These are phyloP conservation scores for Cephalopachus bancanus DNA, from an alignment of 2,797 vertebrate genomes.

Conservation along the genomic window DNA sequence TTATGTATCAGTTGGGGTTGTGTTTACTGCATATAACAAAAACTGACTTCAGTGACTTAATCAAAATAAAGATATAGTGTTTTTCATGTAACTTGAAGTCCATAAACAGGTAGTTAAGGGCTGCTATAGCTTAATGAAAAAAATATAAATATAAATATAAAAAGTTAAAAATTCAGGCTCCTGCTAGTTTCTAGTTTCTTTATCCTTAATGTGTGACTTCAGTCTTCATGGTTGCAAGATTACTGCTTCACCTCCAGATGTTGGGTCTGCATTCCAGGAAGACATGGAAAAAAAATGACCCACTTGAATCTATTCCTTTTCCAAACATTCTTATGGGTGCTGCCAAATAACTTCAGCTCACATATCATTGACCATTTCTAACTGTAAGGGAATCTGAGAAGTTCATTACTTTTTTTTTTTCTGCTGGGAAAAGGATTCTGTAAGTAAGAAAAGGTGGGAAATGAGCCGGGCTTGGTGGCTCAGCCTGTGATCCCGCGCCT, in stretches of 20 bases:
- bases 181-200: background rate
- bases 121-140: background rate
- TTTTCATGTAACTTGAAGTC: background rate
- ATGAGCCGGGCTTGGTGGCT: no score
- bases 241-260: background rate
- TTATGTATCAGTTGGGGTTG: background rate
- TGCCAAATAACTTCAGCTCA: background rate
- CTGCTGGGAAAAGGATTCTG: background rate
- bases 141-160: background rate
- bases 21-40: background rate
- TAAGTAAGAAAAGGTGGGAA: background rate
- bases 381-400: background rate
- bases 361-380: conserved; percentile 1
- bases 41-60: background rate
- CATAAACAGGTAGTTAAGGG: conserved; percentile 9
- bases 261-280: background rate
- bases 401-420: background rate
- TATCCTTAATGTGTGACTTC: background rate
- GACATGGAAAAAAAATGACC: background rate
- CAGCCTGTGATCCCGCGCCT: no score
- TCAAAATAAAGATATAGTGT: conserved; percentile 4
- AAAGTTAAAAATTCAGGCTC: background rate
- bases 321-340: background rate
- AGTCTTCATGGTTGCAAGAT: background rate
- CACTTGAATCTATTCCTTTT: background rate